Base-by-base conservation (phyloP, 1,140 invertebrate genomes). In the Heterodera schachtii region DNA sequence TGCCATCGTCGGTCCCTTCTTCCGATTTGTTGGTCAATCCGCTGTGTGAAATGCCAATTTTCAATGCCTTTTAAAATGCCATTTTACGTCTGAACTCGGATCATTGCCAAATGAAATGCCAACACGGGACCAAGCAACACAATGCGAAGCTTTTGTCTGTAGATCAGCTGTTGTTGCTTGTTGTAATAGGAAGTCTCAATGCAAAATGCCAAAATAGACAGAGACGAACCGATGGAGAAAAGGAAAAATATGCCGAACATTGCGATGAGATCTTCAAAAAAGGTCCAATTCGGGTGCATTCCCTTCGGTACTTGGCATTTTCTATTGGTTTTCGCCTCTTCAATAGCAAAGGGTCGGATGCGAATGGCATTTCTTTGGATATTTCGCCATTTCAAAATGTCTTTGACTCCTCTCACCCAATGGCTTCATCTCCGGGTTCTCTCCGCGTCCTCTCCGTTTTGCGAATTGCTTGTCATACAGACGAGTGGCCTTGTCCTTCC, bases 241-340 rank as follows among this genome's bases (percentile, higher is more conserved):
- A 78, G 64, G 2, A 71, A 41, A 31, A 78, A 69, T 5, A 78
- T 64, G 49, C 76, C 76, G 47, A 78, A 78, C 76, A 78, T 78
- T 16, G 76, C 52, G 5, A 49, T 64, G 41, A 78, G 70, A 78
- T 78, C 76, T 78, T 31, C 31, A 31, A 31, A 31, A 31, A 31
- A 31, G 31, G 31, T 31, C 31, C 31, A 31, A 31, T 0, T 31
- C 1, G 31, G 31, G 31, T 31, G 31, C 31, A 31, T 31, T 31
- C 31, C 31, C 31, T 31, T 31, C 31, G 31, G 31, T 31, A 31
- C 31, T 31, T 31, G 31, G 31, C 31, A 31, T 31, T 31, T 31
- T 31, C 31, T 31, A 31, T 31, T 31, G 31, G 31, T 31, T 31
- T 31, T 31, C 31, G 31, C 31, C 31, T 31, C 31, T 31, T 31